Percentiles rank a stretch among this genome's conserved stretches.
Conservation (phyloP, 1,140 invertebrate genomes). For the Papilio dardanus region DNA sequence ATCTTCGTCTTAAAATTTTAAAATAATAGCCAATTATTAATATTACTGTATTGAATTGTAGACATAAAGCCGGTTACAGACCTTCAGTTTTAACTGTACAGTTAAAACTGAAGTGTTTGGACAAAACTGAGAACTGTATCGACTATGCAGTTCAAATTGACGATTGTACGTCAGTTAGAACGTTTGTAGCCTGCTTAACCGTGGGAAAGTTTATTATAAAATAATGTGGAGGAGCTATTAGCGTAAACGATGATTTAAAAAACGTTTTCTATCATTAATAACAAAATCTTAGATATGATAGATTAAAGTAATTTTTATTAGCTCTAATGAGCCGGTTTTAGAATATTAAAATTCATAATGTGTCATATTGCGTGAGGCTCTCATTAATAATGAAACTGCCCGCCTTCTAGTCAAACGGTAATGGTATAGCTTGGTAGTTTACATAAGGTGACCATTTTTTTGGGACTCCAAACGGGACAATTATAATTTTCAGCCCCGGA, state of each 20-base stretch:
- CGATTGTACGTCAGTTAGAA: no score
- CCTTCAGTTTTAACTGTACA: no score
- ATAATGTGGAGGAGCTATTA: neutral
- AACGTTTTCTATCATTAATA: slow-evolving; percentile 5
- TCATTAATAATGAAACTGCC: slow-evolving; percentile 65
- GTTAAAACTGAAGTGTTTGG: no score
- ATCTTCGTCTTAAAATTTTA: neutral
- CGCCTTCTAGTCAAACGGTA: slow-evolving; percentile 55
- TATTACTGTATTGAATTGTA: slow-evolving; percentile 5
- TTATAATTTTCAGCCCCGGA: no score
- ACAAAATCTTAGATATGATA: slow-evolving; percentile 6
- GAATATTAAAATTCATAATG: slow-evolving; percentile 65
- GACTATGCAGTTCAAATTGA: no score
- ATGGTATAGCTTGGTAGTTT: slow-evolving; percentile 44
- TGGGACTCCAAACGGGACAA: neutral
- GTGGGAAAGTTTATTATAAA: slow-evolving; percentile 3
- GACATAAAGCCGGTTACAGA: no score
- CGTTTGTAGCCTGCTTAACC: no score
- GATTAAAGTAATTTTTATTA: slow-evolving; percentile 21
- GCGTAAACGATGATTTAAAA: neutral
- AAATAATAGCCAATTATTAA: slow-evolving; percentile 16
- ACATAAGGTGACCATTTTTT: no score
- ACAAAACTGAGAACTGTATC: no score
- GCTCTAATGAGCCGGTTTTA: slow-evolving; percentile 45
- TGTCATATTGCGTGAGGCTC: slow-evolving; percentile 59